These are phyloP conservation scores for Plutella xylostella DNA, from an alignment of 2,888 invertebrate species.

Conservation along the genomic window DNA sequence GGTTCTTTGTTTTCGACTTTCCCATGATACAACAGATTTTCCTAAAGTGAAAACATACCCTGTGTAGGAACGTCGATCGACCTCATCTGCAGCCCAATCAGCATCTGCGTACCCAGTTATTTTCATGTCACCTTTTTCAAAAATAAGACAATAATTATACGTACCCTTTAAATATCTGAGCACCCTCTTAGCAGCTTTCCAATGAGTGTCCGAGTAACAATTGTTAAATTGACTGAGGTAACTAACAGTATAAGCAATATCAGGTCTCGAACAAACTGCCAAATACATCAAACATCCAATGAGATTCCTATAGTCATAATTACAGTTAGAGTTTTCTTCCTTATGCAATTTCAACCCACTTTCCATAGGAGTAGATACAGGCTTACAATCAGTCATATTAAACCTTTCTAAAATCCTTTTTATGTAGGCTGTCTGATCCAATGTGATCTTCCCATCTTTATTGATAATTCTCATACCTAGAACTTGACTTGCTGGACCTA, in stretches of 20 bases:
- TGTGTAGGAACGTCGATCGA: not conserved
- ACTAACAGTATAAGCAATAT: not conserved
- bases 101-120: not conserved
- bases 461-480: slow-evolving; percentile 1
- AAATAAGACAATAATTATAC: not conserved
- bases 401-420: not conserved
- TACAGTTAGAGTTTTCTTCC: too few relatives aligned
- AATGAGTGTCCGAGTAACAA: not conserved
- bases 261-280: not conserved
- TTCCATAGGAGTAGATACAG: not conserved
- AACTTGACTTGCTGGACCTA: not conserved
- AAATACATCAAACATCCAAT: too few relatives aligned
- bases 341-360: not conserved
- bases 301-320: too few relatives aligned
- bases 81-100: not conserved
- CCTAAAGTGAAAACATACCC: not conserved
- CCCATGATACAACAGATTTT: not conserved
- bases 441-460: not conserved
- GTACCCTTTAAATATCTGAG: not conserved
- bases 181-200: not conserved
- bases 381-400: slow-evolving; percentile 1
- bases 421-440: not conserved
- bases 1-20: not conserved
- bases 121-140: not conserved
- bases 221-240: not conserved